phyloP scores from a whole-genome alignment of 2,888 invertebrate genomes.

The Pomacea canaliculata region DNA sequence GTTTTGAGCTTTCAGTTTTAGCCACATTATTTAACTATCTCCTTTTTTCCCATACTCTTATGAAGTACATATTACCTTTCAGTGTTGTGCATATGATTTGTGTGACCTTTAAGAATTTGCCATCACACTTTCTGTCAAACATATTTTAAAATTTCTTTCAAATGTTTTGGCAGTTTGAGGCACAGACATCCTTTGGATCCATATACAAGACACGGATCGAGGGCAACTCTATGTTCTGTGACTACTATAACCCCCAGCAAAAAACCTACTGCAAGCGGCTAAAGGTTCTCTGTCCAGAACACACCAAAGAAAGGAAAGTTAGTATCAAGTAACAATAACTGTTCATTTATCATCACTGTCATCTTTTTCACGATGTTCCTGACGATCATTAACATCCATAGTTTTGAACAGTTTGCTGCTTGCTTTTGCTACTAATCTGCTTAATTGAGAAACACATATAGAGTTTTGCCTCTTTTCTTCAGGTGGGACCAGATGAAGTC shows the following conservation, averaged over 20 bases:
- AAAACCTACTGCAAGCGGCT: constrained; percentile 95
- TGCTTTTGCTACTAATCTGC: not conserved
- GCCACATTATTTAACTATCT: too few species aligned
- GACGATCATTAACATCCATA: not conserved
- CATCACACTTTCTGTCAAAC: not conserved
- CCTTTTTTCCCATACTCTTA: too few species aligned
- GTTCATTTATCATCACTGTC: not conserved
- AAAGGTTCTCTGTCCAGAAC: constrained; percentile 96
- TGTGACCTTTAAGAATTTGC: too few species aligned
- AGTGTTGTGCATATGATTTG: too few species aligned
- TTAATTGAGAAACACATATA: too few species aligned
- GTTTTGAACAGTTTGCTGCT: not conserved
- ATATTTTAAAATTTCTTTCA: not conserved
- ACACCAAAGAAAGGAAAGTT: constrained; percentile 79
- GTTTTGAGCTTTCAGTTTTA: too few species aligned
- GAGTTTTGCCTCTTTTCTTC: not conserved
- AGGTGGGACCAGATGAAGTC: constrained; percentile 74
- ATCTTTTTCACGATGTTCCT: not conserved
- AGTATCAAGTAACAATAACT: constrained; percentile 1
- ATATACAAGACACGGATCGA: constrained; percentile 94
- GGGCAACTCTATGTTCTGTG: constrained; percentile 97
- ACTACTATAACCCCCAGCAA: constrained; percentile 89
- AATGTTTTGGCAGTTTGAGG: constrained; percentile 80
- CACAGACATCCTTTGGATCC: constrained; percentile 96
- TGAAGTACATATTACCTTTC: too few species aligned